Evolutionary conservation across 2,113 vertebrate species (phyloP), one percentile per base, ranked within the genome.

Genomic region (Variabilichromis moorii): DNA sequence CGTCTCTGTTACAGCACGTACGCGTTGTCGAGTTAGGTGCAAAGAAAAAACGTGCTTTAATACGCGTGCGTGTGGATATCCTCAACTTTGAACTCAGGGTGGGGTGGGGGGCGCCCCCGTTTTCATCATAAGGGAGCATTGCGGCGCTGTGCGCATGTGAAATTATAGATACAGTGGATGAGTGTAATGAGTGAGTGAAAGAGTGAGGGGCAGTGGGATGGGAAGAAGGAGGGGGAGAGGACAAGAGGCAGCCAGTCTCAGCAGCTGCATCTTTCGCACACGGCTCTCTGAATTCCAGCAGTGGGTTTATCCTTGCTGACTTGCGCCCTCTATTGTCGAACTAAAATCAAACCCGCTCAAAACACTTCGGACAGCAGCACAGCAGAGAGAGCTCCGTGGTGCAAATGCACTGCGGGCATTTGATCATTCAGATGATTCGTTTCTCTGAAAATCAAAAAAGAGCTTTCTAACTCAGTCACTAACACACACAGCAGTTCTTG

Each of bases 261-360:
- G 89, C 88, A 93, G 94, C 90, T 90, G 93, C 89, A 92, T 87
- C 86, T 91, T 82, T 40, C 92, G 90, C 91, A 89, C 79, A 59
- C 91, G 57, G 63, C 79, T 84, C 86, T 84, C 86, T 93, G 88
- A 91, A 95, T 95, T 92, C 93, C 94, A 94, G 68, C 94, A 93
- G 92, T 93, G 92, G 81, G 33, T 91, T 50, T 88, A 95, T 94
- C 94, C 91, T 94, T 95, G 89, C 96, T 94, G 73, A 89, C 92
- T 86, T 91, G 93, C 96, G 96, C 96, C 96, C 96, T 96, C 96
- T 96, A 89, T 97, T 86, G 96, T 84, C 91, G 2, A 6, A 63
- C 88, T 76, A 24, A 45, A 90, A 24, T 8, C 45, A 87, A 78
- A 14, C 80, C 82, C 4, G 7, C 14, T 33, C 3, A 21, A 13